A percentile compares a stretch with the other conserved stretches of the same genome.
These are phyloP conservation scores for Chirona hameri DNA, from an alignment of 2,888 invertebrate genomes.

Conservation along the genomic window DNA sequence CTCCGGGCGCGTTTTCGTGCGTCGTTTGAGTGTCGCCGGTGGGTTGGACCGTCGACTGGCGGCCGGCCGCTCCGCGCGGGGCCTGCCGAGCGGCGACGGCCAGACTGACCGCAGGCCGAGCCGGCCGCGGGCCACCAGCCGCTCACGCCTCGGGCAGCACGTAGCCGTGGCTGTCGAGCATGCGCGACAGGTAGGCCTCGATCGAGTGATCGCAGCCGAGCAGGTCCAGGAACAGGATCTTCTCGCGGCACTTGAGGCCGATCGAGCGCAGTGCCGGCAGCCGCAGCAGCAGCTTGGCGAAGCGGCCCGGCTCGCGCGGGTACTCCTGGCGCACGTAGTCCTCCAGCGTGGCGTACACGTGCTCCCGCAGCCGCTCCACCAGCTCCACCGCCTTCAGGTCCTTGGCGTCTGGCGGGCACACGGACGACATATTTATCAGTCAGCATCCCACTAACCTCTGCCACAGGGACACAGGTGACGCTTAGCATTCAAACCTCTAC, in stretches of 20 bases:
- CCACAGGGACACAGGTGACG: too few relatives aligned
- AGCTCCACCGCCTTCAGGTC: slow-evolving; percentile 69
- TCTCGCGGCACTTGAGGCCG: slow-evolving; percentile 89
- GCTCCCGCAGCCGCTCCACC: slow-evolving; percentile 84
- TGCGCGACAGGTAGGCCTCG: background rate
- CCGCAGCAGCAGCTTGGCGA: slow-evolving; percentile 87
- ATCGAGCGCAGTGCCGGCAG: slow-evolving; percentile 86
- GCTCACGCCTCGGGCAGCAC: background rate
- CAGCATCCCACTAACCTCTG: too few relatives aligned
- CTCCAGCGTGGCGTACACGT: slow-evolving; percentile 90
- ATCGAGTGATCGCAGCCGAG: slow-evolving; percentile 55
- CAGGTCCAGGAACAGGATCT: slow-evolving; percentile 89
- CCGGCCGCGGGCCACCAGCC: too few relatives aligned
- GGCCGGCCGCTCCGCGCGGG: too few relatives aligned
- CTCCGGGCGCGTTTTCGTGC: too few relatives aligned
- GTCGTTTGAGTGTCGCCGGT: too few relatives aligned
- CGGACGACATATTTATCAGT: too few relatives aligned
- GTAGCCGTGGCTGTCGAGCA: slow-evolving; percentile 1
- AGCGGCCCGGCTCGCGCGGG: slow-evolving; percentile 87
- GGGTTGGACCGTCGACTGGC: too few relatives aligned
- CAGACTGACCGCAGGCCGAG: too few relatives aligned
- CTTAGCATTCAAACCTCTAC: too few relatives aligned
- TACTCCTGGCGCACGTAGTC: slow-evolving; percentile 86
- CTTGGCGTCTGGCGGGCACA: slow-evolving; percentile 67
- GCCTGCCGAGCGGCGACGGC: background rate